phyloP scores from a whole-genome alignment of 2,113 vertebrate species.

The Isichthys henryi region DNA sequence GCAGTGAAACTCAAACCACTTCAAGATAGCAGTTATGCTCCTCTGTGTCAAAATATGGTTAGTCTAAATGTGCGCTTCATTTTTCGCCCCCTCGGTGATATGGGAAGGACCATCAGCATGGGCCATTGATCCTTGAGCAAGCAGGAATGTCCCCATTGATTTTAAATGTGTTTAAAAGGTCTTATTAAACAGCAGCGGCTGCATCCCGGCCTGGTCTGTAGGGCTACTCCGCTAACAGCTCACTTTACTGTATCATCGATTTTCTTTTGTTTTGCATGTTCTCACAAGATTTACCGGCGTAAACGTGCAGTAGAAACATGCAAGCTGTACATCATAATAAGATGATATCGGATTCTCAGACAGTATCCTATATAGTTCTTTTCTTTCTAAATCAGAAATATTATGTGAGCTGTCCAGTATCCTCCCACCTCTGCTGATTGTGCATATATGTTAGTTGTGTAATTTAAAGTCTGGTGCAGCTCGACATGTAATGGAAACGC shows the following conservation, averaged over 20 bases:
- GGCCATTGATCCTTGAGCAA: slow-evolving; percentile 15
- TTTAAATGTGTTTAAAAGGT: slow-evolving; percentile 20
- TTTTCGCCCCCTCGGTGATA: slow-evolving; percentile 2
- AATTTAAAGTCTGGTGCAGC: background rate
- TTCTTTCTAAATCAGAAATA: background rate
- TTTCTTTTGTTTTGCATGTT: slow-evolving; percentile 18
- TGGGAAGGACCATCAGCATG: background rate
- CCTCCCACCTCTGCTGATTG: background rate
- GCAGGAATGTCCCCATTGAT: slow-evolving; percentile 17
- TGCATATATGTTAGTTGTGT: background rate
- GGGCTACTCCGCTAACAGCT: slow-evolving; percentile 26
- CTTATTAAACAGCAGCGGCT: slow-evolving; percentile 23
- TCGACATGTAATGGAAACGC: background rate
- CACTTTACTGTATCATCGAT: slow-evolving; percentile 26
- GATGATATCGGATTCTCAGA: slow-evolving; percentile 5
- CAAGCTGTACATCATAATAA: background rate
- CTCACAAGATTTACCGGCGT: slow-evolving; percentile 15
- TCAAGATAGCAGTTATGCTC: background rate
- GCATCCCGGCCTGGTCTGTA: slow-evolving; percentile 7
- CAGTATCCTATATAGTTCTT: background rate
- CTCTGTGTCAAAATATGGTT: background rate
- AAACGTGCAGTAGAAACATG: background rate
- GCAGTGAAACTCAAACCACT: background rate
- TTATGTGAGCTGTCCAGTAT: background rate
- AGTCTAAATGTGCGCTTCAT: background rate